These are phyloP conservation scores for Sternarchorhynchus goeldii DNA, from an alignment of 2,797 vertebrate genomes.

Conservation along the genomic window DNA sequence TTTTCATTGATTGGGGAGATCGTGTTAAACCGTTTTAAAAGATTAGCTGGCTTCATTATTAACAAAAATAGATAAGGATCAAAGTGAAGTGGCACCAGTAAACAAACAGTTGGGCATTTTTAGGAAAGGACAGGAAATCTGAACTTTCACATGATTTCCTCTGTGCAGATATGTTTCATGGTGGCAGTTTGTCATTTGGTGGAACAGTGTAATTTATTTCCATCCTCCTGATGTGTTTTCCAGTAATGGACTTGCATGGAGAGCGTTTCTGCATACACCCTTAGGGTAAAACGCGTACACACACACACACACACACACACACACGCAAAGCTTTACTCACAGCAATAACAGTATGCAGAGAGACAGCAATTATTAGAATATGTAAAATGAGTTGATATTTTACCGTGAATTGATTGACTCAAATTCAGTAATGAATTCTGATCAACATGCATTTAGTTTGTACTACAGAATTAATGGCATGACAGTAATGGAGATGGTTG, in stretches of 20 bases:
- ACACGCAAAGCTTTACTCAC: constrained; percentile 48
- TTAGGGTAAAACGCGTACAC: constrained; percentile 63
- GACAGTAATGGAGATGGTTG: constrained; percentile 18
- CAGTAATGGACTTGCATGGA: constrained; percentile 74
- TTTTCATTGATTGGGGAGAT: constrained; percentile 60
- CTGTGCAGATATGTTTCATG: constrained; percentile 66
- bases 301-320: constrained; percentile 39
- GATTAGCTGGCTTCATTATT: constrained; percentile 55
- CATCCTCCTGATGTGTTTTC: constrained; percentile 67
- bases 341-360: constrained; percentile 42
- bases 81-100: constrained; percentile 65
- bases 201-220: constrained; percentile 76
- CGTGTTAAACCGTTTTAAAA: constrained; percentile 69
- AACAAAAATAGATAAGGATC: constrained; percentile 54
- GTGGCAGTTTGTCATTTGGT: constrained; percentile 68
- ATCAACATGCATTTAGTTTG: constrained; percentile 31
- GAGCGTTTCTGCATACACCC: constrained; percentile 76
- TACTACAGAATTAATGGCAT: constrained; percentile 29
- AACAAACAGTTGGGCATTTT: constrained; percentile 70
- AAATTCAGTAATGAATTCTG: constrained; percentile 25
- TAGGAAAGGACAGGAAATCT: constrained; percentile 55
- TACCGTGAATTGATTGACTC: constrained; percentile 26
- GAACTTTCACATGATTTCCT: constrained; percentile 50
- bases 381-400: constrained; percentile 47
- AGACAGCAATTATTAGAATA: constrained; percentile 48